These are phyloP conservation scores for Microtus pennsylvanicus DNA, from an alignment of 2,113 vertebrate species.

Conservation along the genomic window DNA sequence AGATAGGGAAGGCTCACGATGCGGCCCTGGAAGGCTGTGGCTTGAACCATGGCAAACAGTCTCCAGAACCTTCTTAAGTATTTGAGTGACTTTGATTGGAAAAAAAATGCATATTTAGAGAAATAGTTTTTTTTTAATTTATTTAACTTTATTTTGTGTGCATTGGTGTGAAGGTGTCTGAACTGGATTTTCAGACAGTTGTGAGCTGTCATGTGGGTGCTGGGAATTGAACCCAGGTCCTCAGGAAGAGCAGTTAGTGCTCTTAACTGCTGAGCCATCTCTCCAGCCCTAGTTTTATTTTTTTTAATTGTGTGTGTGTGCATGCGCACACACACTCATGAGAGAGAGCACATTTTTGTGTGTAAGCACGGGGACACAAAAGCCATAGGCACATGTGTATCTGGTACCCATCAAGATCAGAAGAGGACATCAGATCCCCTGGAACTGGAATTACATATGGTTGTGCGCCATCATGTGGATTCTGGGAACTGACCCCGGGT, in stretches of 20 bases:
- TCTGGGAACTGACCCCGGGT: neutral
- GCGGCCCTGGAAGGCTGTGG: neutral
- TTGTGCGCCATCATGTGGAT: neutral
- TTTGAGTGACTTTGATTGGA: neutral
- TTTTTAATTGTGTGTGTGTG: neutral
- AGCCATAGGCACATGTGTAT: neutral
- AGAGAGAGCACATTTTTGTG: no score
- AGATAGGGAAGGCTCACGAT: neutral
- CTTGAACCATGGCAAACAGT: neutral
- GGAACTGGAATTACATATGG: neutral
- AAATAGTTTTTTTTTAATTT: neutral
- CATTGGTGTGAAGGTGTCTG: no score
- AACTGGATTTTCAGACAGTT: no score
- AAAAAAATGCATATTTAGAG: neutral
- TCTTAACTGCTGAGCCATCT: no score
- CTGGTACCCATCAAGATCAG: neutral
- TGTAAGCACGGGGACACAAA: neutral
- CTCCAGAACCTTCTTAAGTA: neutral
- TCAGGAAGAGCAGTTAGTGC: no score
- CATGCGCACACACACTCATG: neutral
- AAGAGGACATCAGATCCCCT: neutral
- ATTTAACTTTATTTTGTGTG: no score
- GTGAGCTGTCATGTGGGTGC: no score
- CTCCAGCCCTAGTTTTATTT: no score
- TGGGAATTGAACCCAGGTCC: no score